phyloP scores from a whole-genome alignment of 2,113 vertebrate species.

The Pluvianellus socialis region DNA sequence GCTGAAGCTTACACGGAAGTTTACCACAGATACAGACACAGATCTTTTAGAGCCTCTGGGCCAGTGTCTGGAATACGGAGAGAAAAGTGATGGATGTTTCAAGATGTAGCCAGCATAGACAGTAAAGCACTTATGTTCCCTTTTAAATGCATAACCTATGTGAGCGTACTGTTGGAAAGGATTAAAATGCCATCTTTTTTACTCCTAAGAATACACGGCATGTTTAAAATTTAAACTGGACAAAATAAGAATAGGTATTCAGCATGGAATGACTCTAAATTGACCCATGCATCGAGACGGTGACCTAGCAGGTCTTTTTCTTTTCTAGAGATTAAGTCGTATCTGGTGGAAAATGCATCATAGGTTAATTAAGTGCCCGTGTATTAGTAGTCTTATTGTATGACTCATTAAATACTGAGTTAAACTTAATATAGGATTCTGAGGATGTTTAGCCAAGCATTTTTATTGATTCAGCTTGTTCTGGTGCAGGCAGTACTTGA shows the following conservation, averaged over 20 bases:
- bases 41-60: not conserved
- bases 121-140: not conserved
- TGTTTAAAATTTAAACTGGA: not conserved
- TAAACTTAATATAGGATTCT: conserved; percentile 34
- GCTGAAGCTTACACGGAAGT: not conserved
- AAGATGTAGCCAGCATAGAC: not conserved
- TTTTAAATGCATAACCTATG: not conserved
- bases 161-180: not conserved
- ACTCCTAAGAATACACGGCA: not conserved
- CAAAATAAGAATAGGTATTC: not conserved
- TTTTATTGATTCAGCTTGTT: conserved; percentile 37
- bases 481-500: not conserved
- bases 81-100: not conserved
- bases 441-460: conserved; percentile 19
- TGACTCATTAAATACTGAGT: conserved; percentile 44
- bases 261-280: not conserved
- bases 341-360: conserved; percentile 22
- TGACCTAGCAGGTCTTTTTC: not conserved
- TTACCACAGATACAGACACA: not conserved
- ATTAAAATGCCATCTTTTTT: not conserved
- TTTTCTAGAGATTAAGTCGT: conserved; percentile 9
- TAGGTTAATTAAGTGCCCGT: conserved; percentile 28
- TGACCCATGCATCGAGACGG: not conserved
- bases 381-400: conserved; percentile 40
- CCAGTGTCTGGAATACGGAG: not conserved